Conservation (phyloP, 2,888 invertebrate genomes). For the Diaperis boleti region DNA sequence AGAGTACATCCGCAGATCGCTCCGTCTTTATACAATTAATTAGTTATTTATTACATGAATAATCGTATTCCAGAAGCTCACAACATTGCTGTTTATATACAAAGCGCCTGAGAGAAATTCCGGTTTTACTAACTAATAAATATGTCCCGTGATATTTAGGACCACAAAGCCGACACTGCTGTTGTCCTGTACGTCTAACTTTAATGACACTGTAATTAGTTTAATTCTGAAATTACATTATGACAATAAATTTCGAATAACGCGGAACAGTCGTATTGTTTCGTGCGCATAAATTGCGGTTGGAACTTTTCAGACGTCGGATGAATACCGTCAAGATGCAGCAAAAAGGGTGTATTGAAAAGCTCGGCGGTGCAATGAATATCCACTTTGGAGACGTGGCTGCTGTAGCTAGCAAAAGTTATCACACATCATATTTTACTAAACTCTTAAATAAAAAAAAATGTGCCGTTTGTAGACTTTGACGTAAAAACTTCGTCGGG, state of each 20-base stretch:
- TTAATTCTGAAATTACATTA: slow-evolving; percentile 48
- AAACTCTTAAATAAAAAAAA: too few relatives aligned
- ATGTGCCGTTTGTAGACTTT: too few relatives aligned
- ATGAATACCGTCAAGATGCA: background rate
- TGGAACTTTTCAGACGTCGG: background rate
- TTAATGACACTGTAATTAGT: slow-evolving; percentile 49
- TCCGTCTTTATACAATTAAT: slow-evolving; percentile 12
- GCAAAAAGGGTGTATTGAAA: too few relatives aligned
- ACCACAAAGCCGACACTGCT: slow-evolving; percentile 43
- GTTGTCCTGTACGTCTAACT: slow-evolving; percentile 47
- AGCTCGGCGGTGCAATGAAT: too few relatives aligned
- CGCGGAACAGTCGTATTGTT: slow-evolving; percentile 43
- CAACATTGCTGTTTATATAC: slow-evolving; percentile 26
- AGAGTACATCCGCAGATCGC: slow-evolving; percentile 11
- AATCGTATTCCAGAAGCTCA: slow-evolving; percentile 19
- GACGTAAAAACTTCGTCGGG: too few relatives aligned
- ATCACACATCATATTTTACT: too few relatives aligned
- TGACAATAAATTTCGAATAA: slow-evolving; percentile 47
- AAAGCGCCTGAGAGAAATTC: slow-evolving; percentile 37
- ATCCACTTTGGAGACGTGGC: too few relatives aligned
- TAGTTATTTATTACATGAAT: slow-evolving; percentile 32
- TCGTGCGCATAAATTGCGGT: slow-evolving; percentile 26
- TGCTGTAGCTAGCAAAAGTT: too few relatives aligned
- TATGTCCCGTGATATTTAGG: slow-evolving; percentile 46
- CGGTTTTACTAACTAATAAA: slow-evolving; percentile 41